These are phyloP conservation scores for Pseudococcus viburni DNA, from an alignment of 2,888 invertebrate species.

Conservation along the genomic window DNA sequence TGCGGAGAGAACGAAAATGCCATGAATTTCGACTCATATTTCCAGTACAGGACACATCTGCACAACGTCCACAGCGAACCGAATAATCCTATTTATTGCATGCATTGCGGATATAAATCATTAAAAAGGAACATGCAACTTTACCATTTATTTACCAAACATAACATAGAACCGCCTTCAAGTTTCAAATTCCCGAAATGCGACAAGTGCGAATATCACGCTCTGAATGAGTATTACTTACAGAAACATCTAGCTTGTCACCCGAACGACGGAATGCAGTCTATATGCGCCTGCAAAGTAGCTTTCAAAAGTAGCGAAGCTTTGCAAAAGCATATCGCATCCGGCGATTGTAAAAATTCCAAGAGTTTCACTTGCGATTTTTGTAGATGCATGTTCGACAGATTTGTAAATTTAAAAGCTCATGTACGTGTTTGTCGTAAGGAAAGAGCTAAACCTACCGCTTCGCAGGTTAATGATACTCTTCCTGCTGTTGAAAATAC, in stretches of 20 bases:
- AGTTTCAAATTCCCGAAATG: slow-evolving; percentile 85
- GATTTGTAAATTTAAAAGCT: slow-evolving; percentile 66
- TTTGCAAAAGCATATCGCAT: slow-evolving; percentile 61
- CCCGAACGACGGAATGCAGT: slow-evolving; percentile 52
- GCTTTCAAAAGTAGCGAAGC: slow-evolving; percentile 61
- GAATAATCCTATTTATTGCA: slow-evolving; percentile 84
- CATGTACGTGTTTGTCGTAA: slow-evolving; percentile 61
- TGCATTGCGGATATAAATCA: slow-evolving; percentile 87
- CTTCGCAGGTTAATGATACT: background rate
- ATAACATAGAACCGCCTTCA: slow-evolving; percentile 81
- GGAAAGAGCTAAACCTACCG: slow-evolving; percentile 53
- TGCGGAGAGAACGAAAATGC: slow-evolving; percentile 79
- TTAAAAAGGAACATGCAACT: slow-evolving; percentile 81
- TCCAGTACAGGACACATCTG: slow-evolving; percentile 85
- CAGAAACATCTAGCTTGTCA: slow-evolving; percentile 60
- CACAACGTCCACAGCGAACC: slow-evolving; percentile 84
- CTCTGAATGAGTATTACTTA: slow-evolving; percentile 75
- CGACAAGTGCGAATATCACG: slow-evolving; percentile 82
- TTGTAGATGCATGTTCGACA: slow-evolving; percentile 61
- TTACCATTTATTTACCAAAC: slow-evolving; percentile 86
- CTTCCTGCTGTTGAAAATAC: background rate
- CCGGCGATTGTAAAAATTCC: slow-evolving; percentile 55
- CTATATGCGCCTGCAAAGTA: slow-evolving; percentile 62
- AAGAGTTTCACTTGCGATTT: slow-evolving; percentile 60
- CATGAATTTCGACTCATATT: slow-evolving; percentile 83